phyloP scores from a whole-genome alignment of 2,888 invertebrate genomes.

The Drosophila multiciliata region DNA sequence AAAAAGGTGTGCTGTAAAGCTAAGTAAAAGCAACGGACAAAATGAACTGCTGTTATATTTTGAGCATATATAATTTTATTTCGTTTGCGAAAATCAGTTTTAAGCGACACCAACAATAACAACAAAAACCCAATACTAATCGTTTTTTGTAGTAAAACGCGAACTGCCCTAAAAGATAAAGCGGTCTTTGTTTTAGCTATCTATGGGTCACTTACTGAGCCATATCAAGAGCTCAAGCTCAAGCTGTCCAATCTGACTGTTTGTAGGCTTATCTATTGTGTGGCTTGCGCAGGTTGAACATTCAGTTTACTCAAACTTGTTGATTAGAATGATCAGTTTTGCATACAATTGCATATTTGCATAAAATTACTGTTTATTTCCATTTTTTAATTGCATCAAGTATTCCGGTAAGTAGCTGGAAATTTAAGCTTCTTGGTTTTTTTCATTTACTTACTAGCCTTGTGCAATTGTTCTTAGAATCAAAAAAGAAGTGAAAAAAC shows the following conservation, averaged over 20 bases:
- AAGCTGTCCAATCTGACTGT: conserved; percentile 11
- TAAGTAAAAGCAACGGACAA: conserved; percentile 15
- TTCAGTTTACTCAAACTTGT: conserved; percentile 30
- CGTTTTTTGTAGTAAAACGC: neutral
- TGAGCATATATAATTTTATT: conserved; percentile 38
- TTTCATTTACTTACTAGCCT: conserved; percentile 7
- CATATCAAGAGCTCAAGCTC: conserved; percentile 22
- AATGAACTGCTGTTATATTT: conserved; percentile 55
- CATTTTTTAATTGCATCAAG: neutral
- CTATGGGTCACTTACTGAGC: conserved; percentile 40
- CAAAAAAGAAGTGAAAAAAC: no score
- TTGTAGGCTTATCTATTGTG: neutral
- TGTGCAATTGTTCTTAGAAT: conserved; percentile 35
- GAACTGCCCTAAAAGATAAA: conserved; percentile 27
- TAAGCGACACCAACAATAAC: neutral
- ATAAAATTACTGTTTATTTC: neutral
- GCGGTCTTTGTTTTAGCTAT: conserved; percentile 42
- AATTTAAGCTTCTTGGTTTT: neutral
- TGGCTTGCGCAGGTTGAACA: conserved; percentile 1
- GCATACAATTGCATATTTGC: neutral
- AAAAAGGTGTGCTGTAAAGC: neutral
- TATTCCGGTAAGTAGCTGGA: neutral
- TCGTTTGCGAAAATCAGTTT: conserved; percentile 18
- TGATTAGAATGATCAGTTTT: conserved; percentile 21
- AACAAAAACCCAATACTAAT: conserved; percentile 25